Base-by-base conservation (phyloP, 2,888 invertebrate species). In the Hofmannophila pseudospretella region DNA sequence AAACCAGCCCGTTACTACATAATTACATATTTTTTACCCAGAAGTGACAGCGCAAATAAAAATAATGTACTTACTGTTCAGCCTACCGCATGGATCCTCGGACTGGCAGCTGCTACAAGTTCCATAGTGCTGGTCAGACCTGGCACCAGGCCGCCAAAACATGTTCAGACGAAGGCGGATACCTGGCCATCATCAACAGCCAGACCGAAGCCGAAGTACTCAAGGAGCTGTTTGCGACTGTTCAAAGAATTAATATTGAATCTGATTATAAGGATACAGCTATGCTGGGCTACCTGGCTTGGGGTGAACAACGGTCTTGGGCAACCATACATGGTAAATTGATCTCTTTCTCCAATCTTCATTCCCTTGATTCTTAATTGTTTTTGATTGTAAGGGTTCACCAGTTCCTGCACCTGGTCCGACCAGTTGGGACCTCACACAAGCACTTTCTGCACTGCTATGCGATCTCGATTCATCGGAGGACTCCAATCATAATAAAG, bases 61-160 rank as follows among this genome's bases (percentile, higher is more conserved):
- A n/a, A n/a, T n/a, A n/a, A n/a, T n/a, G n/a, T n/a, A n/a, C n/a
- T n/a, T n/a, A n/a, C n/a, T n/a, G n/a, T n/a, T 2, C 34, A 38
- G 44, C 8, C 0, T 44, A 44, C 26, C 7, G 14, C 2, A 8
- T 36, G 10, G 31, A 36, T 5, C 12, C 14, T 3, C 26, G 9
- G 3, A 38, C 40, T 1, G 36, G 33, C n/a, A 44, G 36, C n/a
- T 44, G 44, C 32, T 44, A 44, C 36, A 43, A 44, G 36, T 34
- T 32, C 14, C 44, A 44, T 29, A 4, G 10, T 2, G 20, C 25
- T 4, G 12, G 23, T 8, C 26, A 10, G 3, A 14, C 9, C 2
- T 44, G 40, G 40, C 4, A 3, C 7, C 26, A 19, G 1, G 44
- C 41, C 1, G 13, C 22, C 32, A 19, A 26, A 10, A 16, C 38